Evolutionary conservation across 2,113 vertebrate genomes (phyloP).

Genomic region (Hyperopisus bebe): DNA sequence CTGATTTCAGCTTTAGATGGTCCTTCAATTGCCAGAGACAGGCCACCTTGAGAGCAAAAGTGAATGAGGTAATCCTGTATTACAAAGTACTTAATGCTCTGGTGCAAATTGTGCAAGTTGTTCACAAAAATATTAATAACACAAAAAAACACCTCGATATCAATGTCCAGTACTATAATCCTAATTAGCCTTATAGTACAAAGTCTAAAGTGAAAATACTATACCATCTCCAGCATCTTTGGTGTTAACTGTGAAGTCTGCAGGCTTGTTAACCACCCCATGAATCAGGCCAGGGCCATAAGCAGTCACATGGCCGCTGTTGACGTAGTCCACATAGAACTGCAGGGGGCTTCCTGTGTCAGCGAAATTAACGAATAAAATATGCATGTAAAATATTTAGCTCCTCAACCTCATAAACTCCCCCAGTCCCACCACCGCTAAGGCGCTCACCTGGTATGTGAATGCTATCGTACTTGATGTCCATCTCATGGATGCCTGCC

Average conservation of each 20-base stretch:
- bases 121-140: not conserved
- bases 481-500: conserved; percentile 73
- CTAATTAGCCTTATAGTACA: not conserved
- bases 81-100: not conserved
- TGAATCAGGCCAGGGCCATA: conserved; percentile 75
- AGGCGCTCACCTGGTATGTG: conserved; percentile 66
- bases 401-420: not conserved
- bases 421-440: not conserved
- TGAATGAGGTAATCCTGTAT: not conserved
- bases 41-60: conserved; percentile 55
- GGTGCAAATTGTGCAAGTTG: not conserved
- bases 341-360: conserved; percentile 70
- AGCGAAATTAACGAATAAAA: not conserved
- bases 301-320: conserved; percentile 68
- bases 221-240: conserved; percentile 75
- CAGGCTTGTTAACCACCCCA: conserved; percentile 69
- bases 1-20: conserved; percentile 78
- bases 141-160: not conserved
- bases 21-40: conserved; percentile 76
- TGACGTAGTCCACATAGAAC: conserved; percentile 78
- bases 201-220: not conserved
- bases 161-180: not conserved
- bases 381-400: not conserved
- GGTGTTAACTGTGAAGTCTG: conserved; percentile 72
- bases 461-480: conserved; percentile 74